A percentile compares a stretch with the other conserved stretches of the same genome.
phyloP scores from a whole-genome alignment of 2,797 vertebrate species.

The Cottoperca gobio region DNA sequence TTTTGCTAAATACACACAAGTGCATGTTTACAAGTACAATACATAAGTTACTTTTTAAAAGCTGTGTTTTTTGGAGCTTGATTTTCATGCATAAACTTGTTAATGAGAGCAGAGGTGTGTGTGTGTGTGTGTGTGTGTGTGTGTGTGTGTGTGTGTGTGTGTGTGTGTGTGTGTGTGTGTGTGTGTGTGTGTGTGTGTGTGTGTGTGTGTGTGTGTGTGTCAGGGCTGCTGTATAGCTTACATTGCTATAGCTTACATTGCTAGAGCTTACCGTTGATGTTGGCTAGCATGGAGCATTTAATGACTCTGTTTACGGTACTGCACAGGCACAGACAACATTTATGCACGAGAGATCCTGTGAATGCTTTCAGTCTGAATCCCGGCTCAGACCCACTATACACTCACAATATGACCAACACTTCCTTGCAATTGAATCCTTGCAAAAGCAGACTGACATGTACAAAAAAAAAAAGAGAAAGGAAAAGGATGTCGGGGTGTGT shows the following conservation, averaged over 20 bases:
- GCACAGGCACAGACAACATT: neutral
- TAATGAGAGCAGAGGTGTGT: neutral
- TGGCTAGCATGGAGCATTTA: neutral
- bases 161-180: neutral
- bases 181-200: fast-evolving
- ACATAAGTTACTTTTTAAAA: neutral
- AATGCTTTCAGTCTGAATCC: neutral
- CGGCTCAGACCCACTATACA: neutral
- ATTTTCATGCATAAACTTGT: neutral
- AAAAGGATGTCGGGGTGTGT: conserved; percentile 13
- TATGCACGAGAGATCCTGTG: neutral
- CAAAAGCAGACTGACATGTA: neutral
- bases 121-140: fast-evolving
- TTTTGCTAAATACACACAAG: neutral
- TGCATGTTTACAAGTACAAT: too few relatives aligned
- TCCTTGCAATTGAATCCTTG: neutral
- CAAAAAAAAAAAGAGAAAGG: neutral
- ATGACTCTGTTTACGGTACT: neutral
- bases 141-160: neutral
- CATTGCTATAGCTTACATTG: neutral
- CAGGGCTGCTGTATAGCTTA: neutral
- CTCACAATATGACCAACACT: neutral
- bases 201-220: neutral
- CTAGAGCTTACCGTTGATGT: neutral
- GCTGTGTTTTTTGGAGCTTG: neutral